Percentiles rank a stretch among this genome's conserved stretches.
These are phyloP conservation scores for Drosophila pseudoobscura DNA, from an alignment of 1,140 invertebrate genomes.

Conservation along the genomic window DNA sequence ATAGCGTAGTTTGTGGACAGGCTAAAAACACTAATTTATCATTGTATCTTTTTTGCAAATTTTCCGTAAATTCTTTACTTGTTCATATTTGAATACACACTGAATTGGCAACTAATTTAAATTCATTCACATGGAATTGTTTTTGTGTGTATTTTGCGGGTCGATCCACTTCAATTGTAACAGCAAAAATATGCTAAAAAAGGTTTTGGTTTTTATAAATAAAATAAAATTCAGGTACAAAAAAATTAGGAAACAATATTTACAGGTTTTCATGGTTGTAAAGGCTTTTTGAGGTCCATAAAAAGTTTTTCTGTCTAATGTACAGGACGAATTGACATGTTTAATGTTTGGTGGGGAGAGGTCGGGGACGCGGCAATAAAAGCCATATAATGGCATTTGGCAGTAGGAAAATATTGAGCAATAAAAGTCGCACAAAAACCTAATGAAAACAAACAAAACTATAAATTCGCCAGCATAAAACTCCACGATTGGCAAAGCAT, in stretches of 20 bases:
- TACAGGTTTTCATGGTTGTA: constrained; percentile 1
- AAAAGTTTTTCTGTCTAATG: constrained; percentile 27
- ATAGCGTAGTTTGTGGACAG: neutral
- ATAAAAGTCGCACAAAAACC: constrained; percentile 59
- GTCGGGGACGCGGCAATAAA: constrained; percentile 19
- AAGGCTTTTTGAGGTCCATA: constrained; percentile 17
- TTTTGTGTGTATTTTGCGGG: neutral
- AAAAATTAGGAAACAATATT: constrained; percentile 19
- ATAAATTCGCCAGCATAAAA: constrained; percentile 67
- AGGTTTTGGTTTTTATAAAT: constrained; percentile 4
- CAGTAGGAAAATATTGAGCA: constrained; percentile 48
- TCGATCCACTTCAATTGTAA: constrained; percentile 10
- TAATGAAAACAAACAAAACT: constrained; percentile 78
- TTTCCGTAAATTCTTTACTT: too few species aligned
- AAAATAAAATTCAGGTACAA: constrained; percentile 1
- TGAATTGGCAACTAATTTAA: constrained; percentile 25
- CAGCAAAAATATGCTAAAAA: constrained; percentile 7
- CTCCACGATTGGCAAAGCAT: constrained; percentile 53
- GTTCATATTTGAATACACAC: constrained; percentile 13
- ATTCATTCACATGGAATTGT: constrained; percentile 12
- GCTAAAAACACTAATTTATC: neutral
- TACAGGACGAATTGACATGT: constrained; percentile 24
- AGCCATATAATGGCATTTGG: constrained; percentile 24
- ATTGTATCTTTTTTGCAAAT: neutral
- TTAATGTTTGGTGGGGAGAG: neutral